These are phyloP conservation scores for Leptopilina clavipes DNA, from an alignment of 1,140 invertebrate species.

Conservation along the genomic window DNA sequence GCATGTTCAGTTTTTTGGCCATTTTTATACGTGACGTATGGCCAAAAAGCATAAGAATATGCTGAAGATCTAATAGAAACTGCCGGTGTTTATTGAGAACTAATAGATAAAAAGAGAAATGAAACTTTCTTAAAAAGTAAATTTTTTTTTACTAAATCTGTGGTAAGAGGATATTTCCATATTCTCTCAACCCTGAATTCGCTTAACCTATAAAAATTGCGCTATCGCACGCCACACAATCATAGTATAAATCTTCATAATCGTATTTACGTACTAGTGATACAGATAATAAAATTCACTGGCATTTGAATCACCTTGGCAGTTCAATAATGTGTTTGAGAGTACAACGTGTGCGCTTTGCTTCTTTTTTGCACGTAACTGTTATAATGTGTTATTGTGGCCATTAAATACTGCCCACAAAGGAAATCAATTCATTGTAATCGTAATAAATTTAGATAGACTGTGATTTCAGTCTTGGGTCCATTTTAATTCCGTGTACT, in stretches of 20 bases:
- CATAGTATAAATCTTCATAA: constrained; percentile 68
- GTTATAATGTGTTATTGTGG: constrained; percentile 44
- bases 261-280: constrained; percentile 69
- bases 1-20: constrained; percentile 37
- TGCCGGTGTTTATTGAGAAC: constrained; percentile 11
- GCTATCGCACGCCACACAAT: constrained; percentile 63
- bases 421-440: constrained; percentile 44
- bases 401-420: constrained; percentile 33
- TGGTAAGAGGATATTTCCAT: neutral
- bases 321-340: constrained; percentile 71
- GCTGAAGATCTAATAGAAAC: constrained; percentile 1
- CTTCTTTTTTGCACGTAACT: constrained; percentile 57
- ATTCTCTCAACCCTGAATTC: constrained; percentile 27
- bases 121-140: constrained; percentile 1
- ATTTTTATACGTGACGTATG: constrained; percentile 20
- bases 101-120: neutral
- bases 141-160: neutral
- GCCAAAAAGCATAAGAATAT: constrained; percentile 1
- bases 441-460: constrained; percentile 19
- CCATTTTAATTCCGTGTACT: neutral
- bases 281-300: constrained; percentile 75
- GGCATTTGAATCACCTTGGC: constrained; percentile 74
- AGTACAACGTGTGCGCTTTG: constrained; percentile 66
- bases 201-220: constrained; percentile 35
- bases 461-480: constrained; percentile 1